Conservation (phyloP, 1,140 invertebrate species). For the Rhyzopertha dominica region DNA sequence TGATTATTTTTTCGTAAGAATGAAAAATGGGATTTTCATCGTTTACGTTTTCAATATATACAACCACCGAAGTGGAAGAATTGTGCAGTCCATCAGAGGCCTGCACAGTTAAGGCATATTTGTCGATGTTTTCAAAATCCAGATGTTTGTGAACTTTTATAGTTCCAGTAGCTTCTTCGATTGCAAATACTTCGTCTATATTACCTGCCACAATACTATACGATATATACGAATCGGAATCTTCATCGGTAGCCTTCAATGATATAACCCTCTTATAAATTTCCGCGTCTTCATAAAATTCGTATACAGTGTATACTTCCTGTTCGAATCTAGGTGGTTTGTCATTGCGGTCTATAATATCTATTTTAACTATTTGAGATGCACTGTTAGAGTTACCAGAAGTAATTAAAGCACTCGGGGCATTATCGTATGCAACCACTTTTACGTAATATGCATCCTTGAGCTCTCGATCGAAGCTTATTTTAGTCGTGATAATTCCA, state of each 20-base stretch:
- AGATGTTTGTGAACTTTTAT: constrained; percentile 69
- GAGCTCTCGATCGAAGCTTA: constrained; percentile 74
- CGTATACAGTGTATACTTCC: constrained; percentile 66
- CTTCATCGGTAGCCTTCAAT: constrained; percentile 73
- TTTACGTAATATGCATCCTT: constrained; percentile 76
- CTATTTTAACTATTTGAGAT: constrained; percentile 73
- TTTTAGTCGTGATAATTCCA: constrained; percentile 77
- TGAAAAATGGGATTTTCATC: constrained; percentile 77
- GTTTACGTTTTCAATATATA: constrained; percentile 77
- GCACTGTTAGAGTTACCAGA: constrained; percentile 64
- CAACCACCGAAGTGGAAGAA: constrained; percentile 68
- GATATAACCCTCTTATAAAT: constrained; percentile 73
- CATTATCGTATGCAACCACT: constrained; percentile 80
- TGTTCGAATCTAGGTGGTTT: constrained; percentile 77
- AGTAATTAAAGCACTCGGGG: constrained; percentile 72
- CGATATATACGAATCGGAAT: constrained; percentile 73
- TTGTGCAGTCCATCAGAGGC: constrained; percentile 74
- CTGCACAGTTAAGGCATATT: constrained; percentile 68
- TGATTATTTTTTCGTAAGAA: constrained; percentile 56
- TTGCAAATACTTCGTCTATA: constrained; percentile 68
- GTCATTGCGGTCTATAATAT: constrained; percentile 89
- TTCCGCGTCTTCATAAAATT: constrained; percentile 76
- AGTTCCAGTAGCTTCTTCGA: constrained; percentile 72
- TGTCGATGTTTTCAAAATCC: constrained; percentile 80
- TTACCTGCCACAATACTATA: constrained; percentile 79